Evolutionary conservation across 2,113 vertebrate genomes (phyloP), one percentile per base, ranked within the genome.

Genomic region (Rhineura floridana): DNA sequence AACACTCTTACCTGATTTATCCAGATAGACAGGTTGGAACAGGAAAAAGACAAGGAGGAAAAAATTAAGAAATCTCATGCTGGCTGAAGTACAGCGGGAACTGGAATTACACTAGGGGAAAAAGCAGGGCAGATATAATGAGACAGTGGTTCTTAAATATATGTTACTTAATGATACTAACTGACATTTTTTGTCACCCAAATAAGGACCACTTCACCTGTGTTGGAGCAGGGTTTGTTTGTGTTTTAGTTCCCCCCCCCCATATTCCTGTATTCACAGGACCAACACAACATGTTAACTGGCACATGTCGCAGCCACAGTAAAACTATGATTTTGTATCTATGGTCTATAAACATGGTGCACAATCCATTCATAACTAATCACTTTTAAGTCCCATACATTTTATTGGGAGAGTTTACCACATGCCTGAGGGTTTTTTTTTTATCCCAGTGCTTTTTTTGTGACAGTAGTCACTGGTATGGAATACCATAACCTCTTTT

Each of bases 31-130:
- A 7, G 65, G 50, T 30, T 75, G 83, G 65, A 89, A 85, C 50
- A 89, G 48, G 23, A 83, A 80, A 50, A 85, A 81, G 21, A 89
- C 25, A 85, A 85, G 52, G 36, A 89, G 83, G 50, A 89, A 80
- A 80, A 89, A 10, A 39, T 63, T 65, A 39, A 89, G 67, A 67
- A 85, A 4, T 76, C 36, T 89, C 88, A 89, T 89, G 67, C 10
- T 81, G 42, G 8, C 44, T 73, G 65, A 78, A 12, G 21, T 72
- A 62, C 30, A 36, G n/a, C 30, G 78, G 28, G 7, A n/a, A 28
- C 10, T 19, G 50, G 42, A 11, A 23, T 59, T 30, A 6, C 77
- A 1, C 77, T 72, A 33, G 65, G 36, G 42, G 36, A 12, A 59
- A 73, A 55, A 80, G 59, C 25, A 73, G 17, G 6, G 39, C 72